Evolutionary conservation across 35 echinoderm and acorn worm species (phyloP), one percentile per base, ranked within the genome.

Genomic region (Lytechinus variegatus): DNA sequence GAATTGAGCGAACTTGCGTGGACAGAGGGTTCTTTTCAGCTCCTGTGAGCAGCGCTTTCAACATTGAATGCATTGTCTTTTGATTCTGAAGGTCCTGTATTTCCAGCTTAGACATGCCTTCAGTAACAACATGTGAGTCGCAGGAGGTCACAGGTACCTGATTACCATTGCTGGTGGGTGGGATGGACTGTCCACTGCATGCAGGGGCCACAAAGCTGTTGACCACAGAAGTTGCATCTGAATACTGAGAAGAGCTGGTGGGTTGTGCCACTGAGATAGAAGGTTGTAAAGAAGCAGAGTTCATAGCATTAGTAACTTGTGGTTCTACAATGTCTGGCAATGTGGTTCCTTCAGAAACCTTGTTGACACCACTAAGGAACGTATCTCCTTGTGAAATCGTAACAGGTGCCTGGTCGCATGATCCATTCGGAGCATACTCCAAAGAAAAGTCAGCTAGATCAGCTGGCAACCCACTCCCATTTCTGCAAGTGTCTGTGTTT

Each of bases 91-190:
- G 27, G 89, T 99, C 98, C 79, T 97, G 97, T 53, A 99, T 99
- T n/a, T 97, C 96, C 55, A 99, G 94, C 87, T 97, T 98, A 14
- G 98, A 99, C 54, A 99, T 97, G 21, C 97, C 91, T 54, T 99
- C 98, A 54, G 98, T 99, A 6, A 99, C 98, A 89, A 28, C 89
- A 54, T 55, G 53, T 91, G 87, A 90, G 55, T 95, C 95, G 91
- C 92, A 93, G 4, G 54, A 16, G 5, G 21, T 14, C 0, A 24
- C 19, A 27, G 28, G 92, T 93, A 54, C 92, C 27, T 93, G 92
- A 93, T 53, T 93, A 93, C 92, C 92, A 57, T 93, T 93, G 54
- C 92, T 93, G 54, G 28, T 54, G 53, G 92, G 92, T 93, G 92
- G 92, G 92, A 93, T 93, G 55, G 92, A 93, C 54, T 93, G 92